These are phyloP conservation scores for Varroa destructor DNA, from an alignment of 1,140 invertebrate species.

Conservation along the genomic window DNA sequence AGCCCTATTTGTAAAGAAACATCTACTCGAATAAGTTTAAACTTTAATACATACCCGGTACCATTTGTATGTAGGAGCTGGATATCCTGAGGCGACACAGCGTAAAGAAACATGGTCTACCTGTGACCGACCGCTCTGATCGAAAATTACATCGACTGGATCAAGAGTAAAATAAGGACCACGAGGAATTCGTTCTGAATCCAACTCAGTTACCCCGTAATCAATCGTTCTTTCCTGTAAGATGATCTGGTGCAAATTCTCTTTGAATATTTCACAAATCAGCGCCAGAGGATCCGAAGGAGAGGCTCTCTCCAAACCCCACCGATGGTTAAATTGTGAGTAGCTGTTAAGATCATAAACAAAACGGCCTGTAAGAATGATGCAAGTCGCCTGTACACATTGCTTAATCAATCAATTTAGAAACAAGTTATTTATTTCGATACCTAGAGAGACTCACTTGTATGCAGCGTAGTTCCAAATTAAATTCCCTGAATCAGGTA, in stretches of 20 bases:
- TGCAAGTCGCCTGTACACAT: constrained; percentile 35
- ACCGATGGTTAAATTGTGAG: constrained; percentile 47
- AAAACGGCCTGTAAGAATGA: background rate
- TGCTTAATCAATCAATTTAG: background rate
- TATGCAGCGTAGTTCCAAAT: constrained; percentile 49
- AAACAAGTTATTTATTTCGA: constrained; percentile 6
- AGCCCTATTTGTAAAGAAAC: no score
- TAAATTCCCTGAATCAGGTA: constrained; percentile 47
- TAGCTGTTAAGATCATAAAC: constrained; percentile 34
- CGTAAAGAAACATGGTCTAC: constrained; percentile 60
- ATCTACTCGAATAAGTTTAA: no score
- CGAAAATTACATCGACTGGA: constrained; percentile 65
- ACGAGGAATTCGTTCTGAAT: constrained; percentile 62
- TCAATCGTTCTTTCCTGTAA: constrained; percentile 41
- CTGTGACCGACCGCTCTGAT: constrained; percentile 54
- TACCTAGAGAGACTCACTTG: constrained; percentile 39
- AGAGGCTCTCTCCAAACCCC: constrained; percentile 66
- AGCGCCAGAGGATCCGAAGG: constrained; percentile 61
- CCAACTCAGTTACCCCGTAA: constrained; percentile 60
- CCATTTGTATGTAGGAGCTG: constrained; percentile 79
- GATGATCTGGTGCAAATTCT: constrained; percentile 36
- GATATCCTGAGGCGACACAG: constrained; percentile 75
- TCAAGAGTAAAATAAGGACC: constrained; percentile 77
- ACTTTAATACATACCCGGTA: constrained; percentile 45
- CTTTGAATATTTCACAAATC: constrained; percentile 66